Conservation (phyloP, 2,113 vertebrate genomes). For the Archilochus colubris region DNA sequence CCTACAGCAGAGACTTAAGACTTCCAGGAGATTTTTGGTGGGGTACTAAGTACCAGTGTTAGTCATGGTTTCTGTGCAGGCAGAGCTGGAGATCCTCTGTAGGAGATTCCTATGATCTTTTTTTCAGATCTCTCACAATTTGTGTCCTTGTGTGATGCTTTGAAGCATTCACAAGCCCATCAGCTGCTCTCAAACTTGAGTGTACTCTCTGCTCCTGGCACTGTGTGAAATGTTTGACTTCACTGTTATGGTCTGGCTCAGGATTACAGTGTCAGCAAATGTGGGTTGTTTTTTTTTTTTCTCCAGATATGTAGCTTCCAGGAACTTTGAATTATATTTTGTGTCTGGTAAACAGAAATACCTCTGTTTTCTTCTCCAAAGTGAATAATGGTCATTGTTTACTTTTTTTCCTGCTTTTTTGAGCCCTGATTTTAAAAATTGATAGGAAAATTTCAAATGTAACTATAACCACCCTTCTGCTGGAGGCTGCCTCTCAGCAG, state of each 20-base stretch:
- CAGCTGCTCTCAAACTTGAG: neutral
- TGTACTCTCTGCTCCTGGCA: neutral
- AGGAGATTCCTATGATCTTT: neutral
- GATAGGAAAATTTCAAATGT: neutral
- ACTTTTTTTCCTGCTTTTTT: neutral
- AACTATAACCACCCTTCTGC: neutral
- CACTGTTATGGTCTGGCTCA: neutral
- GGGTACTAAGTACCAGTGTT: neutral
- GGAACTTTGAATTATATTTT: neutral
- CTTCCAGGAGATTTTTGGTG: neutral
- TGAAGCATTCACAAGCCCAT: neutral
- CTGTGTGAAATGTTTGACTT: neutral
- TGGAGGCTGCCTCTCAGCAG: neutral
- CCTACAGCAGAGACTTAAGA: neutral
- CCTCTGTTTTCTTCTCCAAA: neutral
- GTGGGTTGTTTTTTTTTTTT: neutral
- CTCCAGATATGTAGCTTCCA: neutral
- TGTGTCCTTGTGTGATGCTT: neutral
- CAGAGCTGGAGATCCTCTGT: neutral
- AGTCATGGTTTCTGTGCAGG: neutral
- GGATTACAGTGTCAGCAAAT: neutral
- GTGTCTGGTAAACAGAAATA: neutral
- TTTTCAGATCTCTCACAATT: neutral
- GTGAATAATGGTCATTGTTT: neutral
- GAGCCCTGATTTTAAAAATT: neutral